A percentile compares a stretch with the other conserved stretches of the same genome.
Conservation (phyloP, 2,888 invertebrate genomes). For the Leucozona laternaria region DNA sequence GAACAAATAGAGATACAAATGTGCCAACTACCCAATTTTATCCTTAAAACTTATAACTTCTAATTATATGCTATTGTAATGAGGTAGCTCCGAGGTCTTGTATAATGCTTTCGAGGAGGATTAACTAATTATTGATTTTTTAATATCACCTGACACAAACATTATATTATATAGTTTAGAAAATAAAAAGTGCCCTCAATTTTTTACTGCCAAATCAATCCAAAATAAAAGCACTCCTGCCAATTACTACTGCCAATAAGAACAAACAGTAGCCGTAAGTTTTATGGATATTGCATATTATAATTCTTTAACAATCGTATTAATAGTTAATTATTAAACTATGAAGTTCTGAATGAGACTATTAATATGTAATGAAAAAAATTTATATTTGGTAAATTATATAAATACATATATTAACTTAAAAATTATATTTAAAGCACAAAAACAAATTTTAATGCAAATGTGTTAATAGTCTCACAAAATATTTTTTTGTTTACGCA, state of each 20-base stretch:
- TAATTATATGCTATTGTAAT: constrained; percentile 31
- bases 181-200: constrained; percentile 50
- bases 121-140: constrained; percentile 49
- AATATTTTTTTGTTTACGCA: constrained; percentile 81
- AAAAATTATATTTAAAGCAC: constrained; percentile 59
- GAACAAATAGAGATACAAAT: constrained; percentile 40
- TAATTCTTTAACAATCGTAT: constrained; percentile 58
- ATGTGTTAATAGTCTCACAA: constrained; percentile 83
- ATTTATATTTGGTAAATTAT: constrained; percentile 44
- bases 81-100: constrained; percentile 53
- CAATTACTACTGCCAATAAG: constrained; percentile 83
- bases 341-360: constrained; percentile 83
- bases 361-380: constrained; percentile 78
- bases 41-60: constrained; percentile 1
- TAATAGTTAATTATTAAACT: constrained; percentile 56
- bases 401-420: constrained; percentile 50
- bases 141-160: constrained; percentile 55
- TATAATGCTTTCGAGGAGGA: constrained; percentile 65
- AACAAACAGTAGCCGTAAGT: constrained; percentile 83
- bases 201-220: constrained; percentile 46
- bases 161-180: constrained; percentile 50
- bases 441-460: constrained; percentile 61
- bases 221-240: constrained; percentile 68
- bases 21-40: constrained; percentile 51
- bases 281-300: constrained; percentile 69